phyloP scores from a whole-genome alignment of 2,797 vertebrate species.

The Helostoma temminkii region DNA sequence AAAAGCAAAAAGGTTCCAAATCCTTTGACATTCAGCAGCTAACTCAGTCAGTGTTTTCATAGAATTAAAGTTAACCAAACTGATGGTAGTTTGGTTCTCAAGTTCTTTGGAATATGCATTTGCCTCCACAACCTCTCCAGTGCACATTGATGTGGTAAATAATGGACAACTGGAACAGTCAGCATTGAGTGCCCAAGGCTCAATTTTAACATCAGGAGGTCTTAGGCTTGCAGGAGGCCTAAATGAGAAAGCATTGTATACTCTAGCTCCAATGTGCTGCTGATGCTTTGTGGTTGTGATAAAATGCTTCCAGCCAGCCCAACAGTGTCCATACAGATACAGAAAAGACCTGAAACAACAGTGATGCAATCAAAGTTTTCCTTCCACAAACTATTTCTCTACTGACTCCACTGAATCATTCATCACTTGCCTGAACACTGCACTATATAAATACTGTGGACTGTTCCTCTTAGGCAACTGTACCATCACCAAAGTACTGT shows the following conservation, averaged over 20 bases:
- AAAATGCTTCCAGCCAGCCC: conserved; percentile 35
- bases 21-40: background rate
- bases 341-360: conserved; percentile 21
- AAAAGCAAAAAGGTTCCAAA: conserved; percentile 33
- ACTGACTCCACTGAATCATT: conserved; percentile 24
- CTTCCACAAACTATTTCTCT: conserved; percentile 12
- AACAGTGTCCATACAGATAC: conserved; percentile 8
- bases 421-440: background rate
- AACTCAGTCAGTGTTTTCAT: conserved; percentile 1
- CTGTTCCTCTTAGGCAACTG: background rate
- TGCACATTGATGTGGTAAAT: conserved; percentile 50
- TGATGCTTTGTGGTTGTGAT: conserved; percentile 30
- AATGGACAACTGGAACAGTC: conserved; percentile 51
- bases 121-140: conserved; percentile 30
- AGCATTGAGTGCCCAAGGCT: conserved; percentile 43
- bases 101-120: conserved; percentile 12
- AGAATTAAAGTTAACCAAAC: conserved; percentile 37
- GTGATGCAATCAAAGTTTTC: conserved; percentile 24
- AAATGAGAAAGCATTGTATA: conserved; percentile 24
- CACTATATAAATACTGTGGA: conserved; percentile 4
- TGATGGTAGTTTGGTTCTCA: conserved; percentile 6
- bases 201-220: conserved; percentile 39
- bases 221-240: conserved; percentile 28
- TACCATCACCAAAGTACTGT: background rate
- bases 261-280: conserved; percentile 14